phyloP scores from a whole-genome alignment of 2,113 vertebrate genomes.

The Antennarius striatus region DNA sequence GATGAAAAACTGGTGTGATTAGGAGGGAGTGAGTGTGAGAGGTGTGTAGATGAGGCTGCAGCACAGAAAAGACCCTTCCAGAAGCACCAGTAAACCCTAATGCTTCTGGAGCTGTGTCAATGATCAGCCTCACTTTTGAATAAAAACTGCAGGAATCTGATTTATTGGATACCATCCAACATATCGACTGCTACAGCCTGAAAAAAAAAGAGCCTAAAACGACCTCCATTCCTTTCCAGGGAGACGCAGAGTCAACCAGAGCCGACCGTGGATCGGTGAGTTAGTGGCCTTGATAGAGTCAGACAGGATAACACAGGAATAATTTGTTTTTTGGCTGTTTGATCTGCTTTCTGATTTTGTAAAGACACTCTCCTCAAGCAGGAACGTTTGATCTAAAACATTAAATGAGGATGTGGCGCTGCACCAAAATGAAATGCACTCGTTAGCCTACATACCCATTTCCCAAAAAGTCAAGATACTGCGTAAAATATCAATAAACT shows the following conservation, averaged over 20 bases:
- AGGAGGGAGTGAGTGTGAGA: not conserved
- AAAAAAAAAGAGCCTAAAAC: conserved; percentile 47
- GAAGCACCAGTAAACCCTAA: conserved; percentile 48
- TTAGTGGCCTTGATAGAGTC: conserved; percentile 65
- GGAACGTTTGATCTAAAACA: not conserved
- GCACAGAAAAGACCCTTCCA: conserved; percentile 34
- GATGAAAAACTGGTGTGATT: conserved; percentile 8
- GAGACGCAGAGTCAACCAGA: conserved; percentile 52
- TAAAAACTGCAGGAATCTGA: conserved; percentile 29
- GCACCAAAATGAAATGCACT: too few species aligned
- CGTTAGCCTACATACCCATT: too few species aligned
- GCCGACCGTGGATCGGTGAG: conserved; percentile 65
- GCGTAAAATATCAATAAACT: too few species aligned
- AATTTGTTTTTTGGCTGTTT: conserved; percentile 50
- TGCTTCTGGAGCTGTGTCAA: conserved; percentile 29
- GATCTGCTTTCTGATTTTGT: conserved; percentile 40
- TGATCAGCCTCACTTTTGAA: conserved; percentile 42
- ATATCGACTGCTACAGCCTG: conserved; percentile 47
- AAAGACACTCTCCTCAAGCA: conserved; percentile 8
- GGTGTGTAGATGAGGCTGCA: conserved; percentile 18
- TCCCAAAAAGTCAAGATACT: too few species aligned
- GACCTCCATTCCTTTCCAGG: conserved; percentile 61
- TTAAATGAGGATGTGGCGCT: too few species aligned
- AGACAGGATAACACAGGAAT: conserved; percentile 35
- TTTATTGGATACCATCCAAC: conserved; percentile 34